phyloP scores from a whole-genome alignment of 1,140 invertebrate species.

The Ostrea edulis region DNA sequence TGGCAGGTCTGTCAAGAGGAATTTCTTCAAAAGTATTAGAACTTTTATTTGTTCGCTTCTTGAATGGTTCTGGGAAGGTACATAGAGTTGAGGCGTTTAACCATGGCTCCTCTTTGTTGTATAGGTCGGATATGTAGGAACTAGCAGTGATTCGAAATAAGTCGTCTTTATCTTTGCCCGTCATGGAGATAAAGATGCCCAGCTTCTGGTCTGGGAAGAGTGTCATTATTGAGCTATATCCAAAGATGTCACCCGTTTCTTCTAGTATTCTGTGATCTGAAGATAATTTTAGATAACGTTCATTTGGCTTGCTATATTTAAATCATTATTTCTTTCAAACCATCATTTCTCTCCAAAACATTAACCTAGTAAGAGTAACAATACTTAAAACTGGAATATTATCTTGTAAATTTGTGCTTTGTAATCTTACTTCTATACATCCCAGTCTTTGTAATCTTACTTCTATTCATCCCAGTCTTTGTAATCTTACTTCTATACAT shows the following conservation, averaged over 20 bases:
- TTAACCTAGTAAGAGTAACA: no score
- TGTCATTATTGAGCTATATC: slow-evolving; percentile 60
- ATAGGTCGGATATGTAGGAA: slow-evolving; percentile 58
- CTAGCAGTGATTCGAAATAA: slow-evolving; percentile 53
- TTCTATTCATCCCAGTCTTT: slow-evolving; percentile 51
- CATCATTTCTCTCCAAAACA: no score
- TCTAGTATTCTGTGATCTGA: slow-evolving; percentile 59
- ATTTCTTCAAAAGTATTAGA: not conserved
- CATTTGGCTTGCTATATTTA: no score
- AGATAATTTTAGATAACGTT: not conserved
- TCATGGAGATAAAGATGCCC: slow-evolving; percentile 64
- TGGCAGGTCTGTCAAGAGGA: not conserved
- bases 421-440: no score
- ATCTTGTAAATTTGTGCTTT: no score
- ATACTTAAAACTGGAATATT: no score
- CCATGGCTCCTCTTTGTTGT: slow-evolving; percentile 59
- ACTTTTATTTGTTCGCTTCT: not conserved
- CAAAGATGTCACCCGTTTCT: slow-evolving; percentile 62
- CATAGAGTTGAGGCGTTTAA: slow-evolving; percentile 62
- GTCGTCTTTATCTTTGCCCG: slow-evolving; percentile 57
- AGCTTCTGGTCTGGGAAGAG: slow-evolving; percentile 58
- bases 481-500: slow-evolving; percentile 43
- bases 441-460: no score
- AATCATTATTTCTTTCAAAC: no score
- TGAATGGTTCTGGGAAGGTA: slow-evolving; percentile 62